These are phyloP conservation scores for Dorcus hopei DNA, from an alignment of 2,888 invertebrate genomes.

Conservation along the genomic window DNA sequence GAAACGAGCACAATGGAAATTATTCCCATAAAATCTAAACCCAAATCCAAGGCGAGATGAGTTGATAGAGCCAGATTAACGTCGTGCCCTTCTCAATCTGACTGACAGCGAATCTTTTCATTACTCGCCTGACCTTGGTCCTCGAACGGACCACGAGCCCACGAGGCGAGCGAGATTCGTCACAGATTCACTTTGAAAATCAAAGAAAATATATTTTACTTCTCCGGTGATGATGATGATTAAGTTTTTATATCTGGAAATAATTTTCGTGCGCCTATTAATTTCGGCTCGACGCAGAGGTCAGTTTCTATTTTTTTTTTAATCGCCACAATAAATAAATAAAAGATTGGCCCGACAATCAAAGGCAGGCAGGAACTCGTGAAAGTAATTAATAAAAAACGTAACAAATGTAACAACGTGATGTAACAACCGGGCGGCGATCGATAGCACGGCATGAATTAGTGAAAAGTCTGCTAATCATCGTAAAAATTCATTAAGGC, in stretches of 20 bases:
- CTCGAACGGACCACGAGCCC: constrained; percentile 22
- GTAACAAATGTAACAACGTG: too few relatives aligned
- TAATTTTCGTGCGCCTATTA: too few relatives aligned
- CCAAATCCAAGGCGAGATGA: constrained; percentile 15
- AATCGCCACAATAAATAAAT: too few relatives aligned
- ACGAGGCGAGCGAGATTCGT: constrained; percentile 25
- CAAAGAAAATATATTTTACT: constrained; percentile 1
- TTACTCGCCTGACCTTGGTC: constrained; percentile 32
- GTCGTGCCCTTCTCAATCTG: constrained; percentile 36
- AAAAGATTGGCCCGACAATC: too few relatives aligned
- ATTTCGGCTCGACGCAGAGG: too few relatives aligned
- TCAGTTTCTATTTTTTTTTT: too few relatives aligned
- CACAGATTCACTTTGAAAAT: constrained; percentile 25
- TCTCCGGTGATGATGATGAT: not conserved
- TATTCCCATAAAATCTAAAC: constrained; percentile 6
- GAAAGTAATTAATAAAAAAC: too few relatives aligned
- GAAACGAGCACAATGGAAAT: constrained; percentile 2
- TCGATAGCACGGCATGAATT: too few relatives aligned
- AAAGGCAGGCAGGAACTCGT: too few relatives aligned
- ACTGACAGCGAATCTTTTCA: constrained; percentile 38
- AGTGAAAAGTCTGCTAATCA: too few relatives aligned
- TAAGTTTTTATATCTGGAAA: not conserved
- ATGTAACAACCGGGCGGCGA: too few relatives aligned
- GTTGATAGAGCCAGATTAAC: constrained; percentile 26
- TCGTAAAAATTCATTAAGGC: too few relatives aligned